Evolutionary conservation across 2,888 invertebrate genomes (phyloP).

Genomic region (Antheraea assamensis): DNA sequence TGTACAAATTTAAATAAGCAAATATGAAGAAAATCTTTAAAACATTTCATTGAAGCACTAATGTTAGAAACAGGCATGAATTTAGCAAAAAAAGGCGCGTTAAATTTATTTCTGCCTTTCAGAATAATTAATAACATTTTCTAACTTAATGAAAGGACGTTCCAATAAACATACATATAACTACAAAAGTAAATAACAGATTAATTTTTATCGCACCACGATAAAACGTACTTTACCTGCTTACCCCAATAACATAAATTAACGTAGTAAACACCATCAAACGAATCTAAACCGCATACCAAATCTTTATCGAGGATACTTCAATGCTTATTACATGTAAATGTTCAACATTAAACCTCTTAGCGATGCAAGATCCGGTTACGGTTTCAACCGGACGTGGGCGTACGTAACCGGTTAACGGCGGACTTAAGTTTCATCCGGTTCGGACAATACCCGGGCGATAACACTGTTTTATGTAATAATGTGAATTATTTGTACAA

Average conservation of each 20-base stretch:
- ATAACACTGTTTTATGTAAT: not conserved
- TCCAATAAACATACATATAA: not conserved
- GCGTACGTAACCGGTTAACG: constrained; percentile 9
- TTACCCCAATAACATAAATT: constrained; percentile 10
- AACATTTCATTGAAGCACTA: too few species aligned
- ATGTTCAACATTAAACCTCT: not conserved
- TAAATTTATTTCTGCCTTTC: not conserved
- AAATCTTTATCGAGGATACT: not conserved
- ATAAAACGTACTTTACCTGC: not conserved
- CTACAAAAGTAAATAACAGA: not conserved
- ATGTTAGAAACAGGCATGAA: too few species aligned
- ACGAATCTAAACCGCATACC: not conserved
- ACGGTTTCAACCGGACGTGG: not conserved
- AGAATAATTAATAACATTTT: too few species aligned
- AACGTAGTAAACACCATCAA: constrained; percentile 7
- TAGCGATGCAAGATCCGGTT: not conserved
- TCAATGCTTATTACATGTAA: not conserved
- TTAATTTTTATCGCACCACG: not conserved
- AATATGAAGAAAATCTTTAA: too few species aligned
- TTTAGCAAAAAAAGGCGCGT: too few species aligned
- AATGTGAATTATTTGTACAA: not conserved
- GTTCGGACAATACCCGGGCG: constrained; percentile 1
- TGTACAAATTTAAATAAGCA: too few species aligned
- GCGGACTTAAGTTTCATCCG: constrained; percentile 14
- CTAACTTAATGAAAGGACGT: too few species aligned